Evolutionary conservation across 2,113 vertebrate species (phyloP).

Genomic region (Neolamprologus hecqui): DNA sequence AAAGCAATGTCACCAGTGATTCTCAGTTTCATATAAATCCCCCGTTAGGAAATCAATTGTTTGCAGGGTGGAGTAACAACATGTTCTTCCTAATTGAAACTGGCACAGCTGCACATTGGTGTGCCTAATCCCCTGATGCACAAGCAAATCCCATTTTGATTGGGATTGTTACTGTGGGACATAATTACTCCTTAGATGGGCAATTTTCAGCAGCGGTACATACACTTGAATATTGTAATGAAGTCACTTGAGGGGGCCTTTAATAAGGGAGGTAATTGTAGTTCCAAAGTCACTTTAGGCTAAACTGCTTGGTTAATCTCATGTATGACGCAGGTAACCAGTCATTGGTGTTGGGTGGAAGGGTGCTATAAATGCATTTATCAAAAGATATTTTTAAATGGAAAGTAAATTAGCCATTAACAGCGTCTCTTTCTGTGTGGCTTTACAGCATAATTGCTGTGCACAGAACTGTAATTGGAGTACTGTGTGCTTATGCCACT

Average conservation of each 20-base stretch:
- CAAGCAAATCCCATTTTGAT: constrained; percentile 30
- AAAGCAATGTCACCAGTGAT: background rate
- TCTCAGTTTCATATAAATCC: background rate
- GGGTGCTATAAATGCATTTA: background rate
- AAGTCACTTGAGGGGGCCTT: constrained; percentile 2
- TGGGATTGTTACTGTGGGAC: background rate
- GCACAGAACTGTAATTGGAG: background rate
- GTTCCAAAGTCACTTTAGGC: constrained; percentile 12
- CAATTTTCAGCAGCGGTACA: background rate
- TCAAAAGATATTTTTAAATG: background rate
- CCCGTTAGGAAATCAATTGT: background rate
- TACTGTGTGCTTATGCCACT: background rate
- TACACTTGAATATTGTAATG: constrained; percentile 31
- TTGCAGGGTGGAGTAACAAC: background rate
- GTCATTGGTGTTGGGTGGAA: background rate
- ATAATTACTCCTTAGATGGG: constrained; percentile 42
- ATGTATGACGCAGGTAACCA: constrained; percentile 2
- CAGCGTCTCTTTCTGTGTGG: background rate
- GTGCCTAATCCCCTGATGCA: constrained; percentile 5
- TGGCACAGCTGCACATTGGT: constrained; percentile 2
- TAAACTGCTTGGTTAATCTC: constrained; percentile 29
- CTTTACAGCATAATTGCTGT: background rate
- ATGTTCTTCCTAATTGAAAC: constrained; percentile 39
- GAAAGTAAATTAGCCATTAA: background rate
- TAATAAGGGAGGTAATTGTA: constrained; percentile 33